Base-by-base conservation (phyloP, 2,888 invertebrate species). In the Lysandra bellargus region DNA sequence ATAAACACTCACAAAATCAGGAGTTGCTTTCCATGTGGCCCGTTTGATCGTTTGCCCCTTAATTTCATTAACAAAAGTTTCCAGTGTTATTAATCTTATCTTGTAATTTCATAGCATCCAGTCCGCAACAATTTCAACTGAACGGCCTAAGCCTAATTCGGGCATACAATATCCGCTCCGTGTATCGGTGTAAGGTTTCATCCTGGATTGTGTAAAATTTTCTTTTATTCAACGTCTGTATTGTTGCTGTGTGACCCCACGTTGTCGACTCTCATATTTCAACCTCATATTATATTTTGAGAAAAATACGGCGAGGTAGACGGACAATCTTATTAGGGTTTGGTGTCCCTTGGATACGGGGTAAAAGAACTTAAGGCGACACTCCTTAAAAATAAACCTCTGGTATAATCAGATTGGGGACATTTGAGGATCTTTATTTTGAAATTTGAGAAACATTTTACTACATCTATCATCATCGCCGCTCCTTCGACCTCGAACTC, bases 261-360 rank as follows among this genome's bases (percentile, higher is more conserved):
- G 69, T 69, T 69, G 69, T 69, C 69, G 30, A 69, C 69, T 69
- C 69, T 69, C 69, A 37, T 69, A 69, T 69, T 69, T 69, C 69
- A 69, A 69, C 17, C 14, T 69, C 69, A 37, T 17, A 17, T 64
- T 37, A 69, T 37, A 69, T 69, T 69, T 69, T 5, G 69, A 14
- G 69, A 69, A 64, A 61, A 33, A 69, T 69, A 37, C 69, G 33
- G 64, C 7, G 33, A 69, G 64, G 33, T 12, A 37, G 33, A 33
- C 17, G 69, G 33, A 69, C 69, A 69, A 69, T 69, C 14, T 5
- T 69, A 69, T 69, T 37, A 69, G 6, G 69, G 33, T 69, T 69
- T 69, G 69, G 69, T 69, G 14, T 69, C 69, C 69, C 12, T 37
- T 33, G 69, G 69, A 69, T 37, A 37, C 33, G 14, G 69, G 69